Evolutionary conservation across 1,140 invertebrate genomes (phyloP), one percentile per base, ranked within the genome.

Genomic region (Pseudomyrmex gracilis): DNA sequence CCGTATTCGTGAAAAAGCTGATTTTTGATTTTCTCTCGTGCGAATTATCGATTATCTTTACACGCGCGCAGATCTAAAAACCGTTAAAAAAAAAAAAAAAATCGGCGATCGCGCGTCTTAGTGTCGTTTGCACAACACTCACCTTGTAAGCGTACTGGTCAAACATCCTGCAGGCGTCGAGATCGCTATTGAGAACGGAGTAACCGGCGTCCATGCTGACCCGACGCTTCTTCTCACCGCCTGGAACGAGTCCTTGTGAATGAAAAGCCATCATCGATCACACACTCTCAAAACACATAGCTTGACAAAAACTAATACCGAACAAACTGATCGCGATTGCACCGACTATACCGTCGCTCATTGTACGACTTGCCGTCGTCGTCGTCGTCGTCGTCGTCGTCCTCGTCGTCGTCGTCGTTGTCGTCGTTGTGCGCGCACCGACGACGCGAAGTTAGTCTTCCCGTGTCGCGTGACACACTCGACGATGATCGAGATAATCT

Each of bases 131-230:
- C 34, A 7, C 5, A 34, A 34, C 34, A 90, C 92, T 93, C 92
- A 96, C 96, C 96, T 96, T 96, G 92, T 96, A 96, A 80, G 95
- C 93, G 91, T 96, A 96, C 93, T 96, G 96, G 92, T 96, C 96
- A 87, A 96, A 96, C 96, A 96, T 96, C 91, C 96, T 95, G 94
- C 95, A 95, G 80, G 96, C 95, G 91, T 96, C 96, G 90, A 96
- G 94, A 92, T 96, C 96, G 88, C 92, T 95, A 90, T 94, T 95
- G 80, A 94, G 89, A 87, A 95, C 95, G 92, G 95, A 95, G 90
- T 96, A 96, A 87, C 95, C 95, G 83, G 95, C 95, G 92, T 96
- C 96, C 95, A 96, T 96, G 91, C 92, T 95, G 90, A 95, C 93
- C 73, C 90, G 84, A 73, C 90, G 85, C 85, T 91, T 94, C 89